phyloP scores from a whole-genome alignment of 2,888 invertebrate genomes.

The Kryphioiulus occultus region DNA sequence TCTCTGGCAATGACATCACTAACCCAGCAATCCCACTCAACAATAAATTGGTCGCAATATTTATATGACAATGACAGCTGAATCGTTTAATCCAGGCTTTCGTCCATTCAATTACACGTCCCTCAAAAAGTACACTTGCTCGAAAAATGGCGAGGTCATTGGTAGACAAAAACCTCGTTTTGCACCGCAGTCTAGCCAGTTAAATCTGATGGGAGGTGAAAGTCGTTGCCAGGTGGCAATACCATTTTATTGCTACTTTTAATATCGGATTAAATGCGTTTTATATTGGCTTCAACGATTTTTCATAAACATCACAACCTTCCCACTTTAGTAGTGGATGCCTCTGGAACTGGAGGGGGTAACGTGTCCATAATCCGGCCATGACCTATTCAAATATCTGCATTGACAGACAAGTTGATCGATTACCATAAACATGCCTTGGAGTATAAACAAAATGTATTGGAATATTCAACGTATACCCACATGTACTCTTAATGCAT shows the following conservation, averaged over 20 bases:
- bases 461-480: too few species aligned
- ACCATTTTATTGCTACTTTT: neutral
- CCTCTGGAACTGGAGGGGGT: neutral
- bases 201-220: neutral
- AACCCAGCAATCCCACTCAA: neutral
- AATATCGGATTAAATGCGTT: slow-evolving; percentile 9
- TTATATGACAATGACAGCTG: neutral
- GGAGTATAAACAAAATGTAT: too few species aligned
- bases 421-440: too few species aligned
- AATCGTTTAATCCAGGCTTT: neutral
- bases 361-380: too few species aligned
- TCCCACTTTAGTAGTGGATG: neutral
- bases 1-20: neutral
- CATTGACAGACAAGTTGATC: too few species aligned
- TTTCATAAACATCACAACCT: neutral
- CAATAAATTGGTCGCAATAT: neutral
- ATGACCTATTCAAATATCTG: too few species aligned
- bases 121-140: neutral
- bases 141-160: neutral
- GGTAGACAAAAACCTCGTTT: neutral
- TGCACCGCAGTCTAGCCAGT: neutral
- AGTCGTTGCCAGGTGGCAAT: neutral
- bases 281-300: neutral
- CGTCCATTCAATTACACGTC: slow-evolving; percentile 1
- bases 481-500: too few species aligned